Evolutionary conservation across 2,888 invertebrate genomes (phyloP), one percentile per base, ranked within the genome.

Genomic region (Amiota mariae): DNA sequence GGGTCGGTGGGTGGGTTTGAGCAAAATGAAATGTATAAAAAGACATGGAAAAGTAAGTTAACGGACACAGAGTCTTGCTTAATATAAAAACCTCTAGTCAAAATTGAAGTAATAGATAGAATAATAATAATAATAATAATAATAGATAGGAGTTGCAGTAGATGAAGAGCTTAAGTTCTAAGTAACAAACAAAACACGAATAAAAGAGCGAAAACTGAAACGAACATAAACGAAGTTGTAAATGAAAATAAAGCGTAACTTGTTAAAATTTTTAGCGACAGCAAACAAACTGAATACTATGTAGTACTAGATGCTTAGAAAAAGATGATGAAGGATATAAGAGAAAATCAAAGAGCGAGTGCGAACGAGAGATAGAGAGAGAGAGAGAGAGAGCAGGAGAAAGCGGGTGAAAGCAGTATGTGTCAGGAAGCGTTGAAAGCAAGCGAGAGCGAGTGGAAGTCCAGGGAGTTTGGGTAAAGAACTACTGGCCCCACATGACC

Each of bases 211-310:
- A 15, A 47, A 48, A 47, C 15, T 9, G 47, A 64, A 13, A 59
- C 9, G 59, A 18, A 59, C 9, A 20, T 11, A 20, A 11, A 63
- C n/a, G 66, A 67, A 68, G 54, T 68, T 67, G 20, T 49, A 67
- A 67, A 49, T 49, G 49, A 49, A 67, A 67, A 67, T 49, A 49
- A 67, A 67, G 49, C 49, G 66, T 15, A 67, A 68, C 67, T 68
- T 68, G 67, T 51, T 68, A 68, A 68, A 68, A 68, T 68, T 68
- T 68, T 68, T 54, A 54, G 67, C 51, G 67, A 68, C 67, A 68
- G 67, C 67, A 68, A 68, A 68, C 67, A 68, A 51, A n/a, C 18
- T 59, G 59, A 59, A 20, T 59, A 59, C 12, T 10, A 10, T 49
- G 48, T 36, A 36, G 4, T 36, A 36, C 36, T n/a, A n/a, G n/a